Base-by-base conservation (phyloP, 2,888 invertebrate genomes). In the Cepaea hortensis region DNA sequence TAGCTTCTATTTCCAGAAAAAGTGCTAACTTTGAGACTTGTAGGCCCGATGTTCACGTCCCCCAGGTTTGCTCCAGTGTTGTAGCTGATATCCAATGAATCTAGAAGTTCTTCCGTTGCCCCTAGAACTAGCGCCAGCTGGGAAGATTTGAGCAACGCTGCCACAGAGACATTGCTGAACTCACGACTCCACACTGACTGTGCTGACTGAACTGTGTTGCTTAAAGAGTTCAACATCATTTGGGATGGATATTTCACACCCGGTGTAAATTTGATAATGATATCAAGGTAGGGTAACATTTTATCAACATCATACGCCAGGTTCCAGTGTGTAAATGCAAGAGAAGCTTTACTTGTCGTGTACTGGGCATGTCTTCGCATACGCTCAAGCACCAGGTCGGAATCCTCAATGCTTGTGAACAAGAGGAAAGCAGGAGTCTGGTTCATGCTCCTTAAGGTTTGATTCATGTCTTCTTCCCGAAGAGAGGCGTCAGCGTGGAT, bases 321-420 rank as follows among this genome's bases (percentile, higher is more conserved):
- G 73, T 85, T 85, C 81, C 72, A 85, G 0, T 80, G 85, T 0
- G 62, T 61, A 35, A 80, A 73, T 20, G 80, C 46, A 20, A 81
- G 35, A 11, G 80, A 73, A 7, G 73, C 62, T 61, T 81, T 80
- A 73, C 35, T 9, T 35, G 35, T 13, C 1, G 9, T 61, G 0
- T n/a, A 48, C 4, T 46, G 35, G 3, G 73, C 35, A 18, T 18
- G 3, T n/a, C 0, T 7, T 46, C n/a, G 35, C 3, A 73, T 11
- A 35, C 62, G 80, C 46, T 73, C 61, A 20, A 80, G 3, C 50
- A 81, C 3, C 55, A 50, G 55, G 23, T 6, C n/a, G 11, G 85
- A 81, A 18, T 85, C 85, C 20, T 62, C 62, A 1, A 3, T 7
- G n/a, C 61, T 81, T 35, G 85, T 85, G 55, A 85, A 80, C 4